Evolutionary conservation across 2,797 vertebrate genomes (phyloP), one percentile per base, ranked within the genome.

Genomic region (Melanotaenia nigrans): DNA sequence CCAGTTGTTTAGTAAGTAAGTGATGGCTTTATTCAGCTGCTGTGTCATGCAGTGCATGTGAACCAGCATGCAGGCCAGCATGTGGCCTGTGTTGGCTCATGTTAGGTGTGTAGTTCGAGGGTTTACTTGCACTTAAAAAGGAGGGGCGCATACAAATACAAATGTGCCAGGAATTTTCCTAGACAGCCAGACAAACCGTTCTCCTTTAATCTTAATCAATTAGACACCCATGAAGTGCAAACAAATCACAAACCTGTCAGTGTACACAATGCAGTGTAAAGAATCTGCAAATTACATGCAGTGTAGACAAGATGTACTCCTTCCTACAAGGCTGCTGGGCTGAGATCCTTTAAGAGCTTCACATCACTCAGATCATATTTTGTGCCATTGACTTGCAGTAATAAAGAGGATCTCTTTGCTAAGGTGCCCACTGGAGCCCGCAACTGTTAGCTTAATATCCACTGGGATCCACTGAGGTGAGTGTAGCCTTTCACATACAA

Each of bases 21-120:
- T 92, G 92, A 92, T 87, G 92, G 86, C 92, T 93, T 93, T 84
- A 93, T 94, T 92, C 87, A 90, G 83, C 82, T 72, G 83, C 78
- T 78, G 87, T 90, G 90, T 91, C 92, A 89, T 87, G 89, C 47
- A 68, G 91, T 85, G 91, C 89, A 85, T 89, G 90, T 92, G 92
- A 94, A 92, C 79, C 90, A 90, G 89, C 88, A 86, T 89, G 88
- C 61, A 75, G 79, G 88, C 67, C 93, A 93, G 92, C 90, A 88
- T 93, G 91, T 87, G 91, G 89, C 87, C 86, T 68, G 75, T 91
- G 85, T 94, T 91, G 79, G 67, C 85, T 90, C 75, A 83, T 93
- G 91, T 94, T 93, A 92, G 92, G 90, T 94, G 90, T 93, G 90
- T 85, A 84, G 88, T 86, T 81, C 74, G 65, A 86, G 80, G 77